Percentiles rank a stretch among this genome's conserved stretches.
Evolutionary conservation across 2,888 invertebrate species (phyloP).

Genomic region (Spilosoma lubricipeda): DNA sequence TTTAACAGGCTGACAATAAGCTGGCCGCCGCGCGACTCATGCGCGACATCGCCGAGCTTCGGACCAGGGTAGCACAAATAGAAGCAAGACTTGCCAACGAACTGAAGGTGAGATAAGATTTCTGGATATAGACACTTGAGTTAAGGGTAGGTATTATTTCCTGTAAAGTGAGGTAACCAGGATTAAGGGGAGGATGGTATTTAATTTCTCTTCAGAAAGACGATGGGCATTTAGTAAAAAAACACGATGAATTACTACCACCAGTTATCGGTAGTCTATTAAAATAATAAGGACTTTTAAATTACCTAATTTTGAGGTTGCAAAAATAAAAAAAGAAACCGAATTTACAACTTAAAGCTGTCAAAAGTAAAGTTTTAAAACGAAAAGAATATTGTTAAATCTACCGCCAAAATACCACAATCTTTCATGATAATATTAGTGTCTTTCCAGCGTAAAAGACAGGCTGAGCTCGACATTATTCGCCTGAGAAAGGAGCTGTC

Average conservation of each 20-base stretch:
- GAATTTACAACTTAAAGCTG: too few species aligned
- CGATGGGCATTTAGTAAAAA: too few species aligned
- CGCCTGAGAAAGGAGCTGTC: slow-evolving; percentile 81
- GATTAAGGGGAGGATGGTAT: background rate
- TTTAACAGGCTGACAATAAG: slow-evolving; percentile 78
- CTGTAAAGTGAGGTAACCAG: too few species aligned
- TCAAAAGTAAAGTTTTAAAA: background rate
- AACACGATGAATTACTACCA: too few species aligned
- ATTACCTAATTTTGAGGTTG: background rate
- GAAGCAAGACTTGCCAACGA: slow-evolving; percentile 77
- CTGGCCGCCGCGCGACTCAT: slow-evolving; percentile 80
- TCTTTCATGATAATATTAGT: slow-evolving; percentile 19
- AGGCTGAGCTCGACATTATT: slow-evolving; percentile 82
- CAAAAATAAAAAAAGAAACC: background rate
- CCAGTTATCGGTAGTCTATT: too few species aligned
- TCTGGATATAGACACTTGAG: background rate
- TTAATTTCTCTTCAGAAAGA: too few species aligned
- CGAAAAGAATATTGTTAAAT: background rate
- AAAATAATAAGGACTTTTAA: too few species aligned
- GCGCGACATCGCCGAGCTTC: slow-evolving; percentile 82
- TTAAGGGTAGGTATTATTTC: background rate
- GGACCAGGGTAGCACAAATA: slow-evolving; percentile 77
- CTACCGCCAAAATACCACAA: background rate
- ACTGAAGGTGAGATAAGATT: slow-evolving; percentile 67
- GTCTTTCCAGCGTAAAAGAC: slow-evolving; percentile 80